These are phyloP conservation scores for Mimas tiliae DNA, from an alignment of 2,888 invertebrate genomes.

Conservation along the genomic window DNA sequence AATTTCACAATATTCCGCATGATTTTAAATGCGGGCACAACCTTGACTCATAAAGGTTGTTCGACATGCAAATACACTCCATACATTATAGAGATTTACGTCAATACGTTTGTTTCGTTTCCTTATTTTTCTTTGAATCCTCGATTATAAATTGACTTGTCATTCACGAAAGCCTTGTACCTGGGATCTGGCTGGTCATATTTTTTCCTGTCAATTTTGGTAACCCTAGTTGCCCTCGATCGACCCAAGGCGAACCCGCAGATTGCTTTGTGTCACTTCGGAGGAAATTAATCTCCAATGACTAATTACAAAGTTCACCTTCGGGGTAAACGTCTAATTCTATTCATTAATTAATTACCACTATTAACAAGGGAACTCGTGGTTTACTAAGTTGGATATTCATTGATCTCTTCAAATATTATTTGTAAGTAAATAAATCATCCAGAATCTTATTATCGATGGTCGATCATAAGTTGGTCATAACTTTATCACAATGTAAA, in stretches of 20 bases:
- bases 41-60: constrained; percentile 27
- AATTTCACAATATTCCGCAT: not conserved
- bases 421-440: too few relatives aligned
- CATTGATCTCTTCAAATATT: not conserved
- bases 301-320: constrained; percentile 46
- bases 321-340: constrained; percentile 29
- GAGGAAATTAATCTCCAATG: constrained; percentile 45
- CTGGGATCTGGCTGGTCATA: not conserved
- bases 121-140: constrained; percentile 38
- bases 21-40: constrained; percentile 11
- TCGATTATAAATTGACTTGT: constrained; percentile 37
- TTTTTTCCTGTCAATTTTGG: not conserved
- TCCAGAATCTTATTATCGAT: too few relatives aligned
- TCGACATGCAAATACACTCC: constrained; percentile 13
- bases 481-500: too few relatives aligned
- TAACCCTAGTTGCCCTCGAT: constrained; percentile 31
- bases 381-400: not conserved
- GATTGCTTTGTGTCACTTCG: constrained; percentile 46
- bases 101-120: constrained; percentile 28
- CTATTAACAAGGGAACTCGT: not conserved
- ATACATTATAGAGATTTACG: not conserved
- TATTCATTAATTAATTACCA: constrained; percentile 1
- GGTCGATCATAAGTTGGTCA: too few relatives aligned
- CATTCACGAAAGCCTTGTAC: not conserved
- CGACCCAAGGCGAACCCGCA: constrained; percentile 50